phyloP scores from a whole-genome alignment of 2,888 invertebrate species.

The Plutella xylostella region DNA sequence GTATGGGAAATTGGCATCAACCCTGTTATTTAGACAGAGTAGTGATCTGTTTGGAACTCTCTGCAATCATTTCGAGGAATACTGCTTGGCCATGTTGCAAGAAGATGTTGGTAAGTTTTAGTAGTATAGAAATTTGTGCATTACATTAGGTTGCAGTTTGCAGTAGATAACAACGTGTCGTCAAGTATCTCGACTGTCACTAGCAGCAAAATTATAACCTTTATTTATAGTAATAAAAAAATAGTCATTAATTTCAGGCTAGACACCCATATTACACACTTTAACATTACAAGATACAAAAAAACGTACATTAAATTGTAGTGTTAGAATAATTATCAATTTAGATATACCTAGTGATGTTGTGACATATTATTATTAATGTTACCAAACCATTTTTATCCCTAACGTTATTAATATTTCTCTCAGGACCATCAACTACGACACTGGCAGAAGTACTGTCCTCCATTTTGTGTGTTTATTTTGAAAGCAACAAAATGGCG shows the following conservation, averaged over 20 bases:
- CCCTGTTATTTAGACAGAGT: slow-evolving; percentile 59
- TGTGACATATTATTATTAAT: neutral
- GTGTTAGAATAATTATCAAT: no score
- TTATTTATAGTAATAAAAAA: no score
- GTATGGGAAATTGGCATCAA: slow-evolving; percentile 52
- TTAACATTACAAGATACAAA: no score
- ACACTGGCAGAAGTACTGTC: slow-evolving; percentile 44
- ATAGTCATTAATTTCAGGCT: no score
- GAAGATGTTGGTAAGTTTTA: slow-evolving; percentile 48
- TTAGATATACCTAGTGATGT: no score
- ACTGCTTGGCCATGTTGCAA: slow-evolving; percentile 45
- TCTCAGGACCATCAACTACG: slow-evolving; percentile 51
- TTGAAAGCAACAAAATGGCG: slow-evolving; percentile 54
- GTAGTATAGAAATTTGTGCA: neutral
- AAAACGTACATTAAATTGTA: no score
- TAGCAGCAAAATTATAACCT: no score
- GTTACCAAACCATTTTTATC: neutral
- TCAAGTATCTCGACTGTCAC: no score
- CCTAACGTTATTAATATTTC: neutral
- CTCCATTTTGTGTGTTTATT: slow-evolving; percentile 46
- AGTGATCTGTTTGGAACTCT: slow-evolving; percentile 44
- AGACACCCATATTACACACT: no score
- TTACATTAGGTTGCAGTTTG: no score
- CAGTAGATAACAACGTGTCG: no score
- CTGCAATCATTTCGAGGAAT: slow-evolving; percentile 47